Evolutionary conservation across 2,797 vertebrate species (phyloP).

Genomic region (Pristis pectinata): DNA sequence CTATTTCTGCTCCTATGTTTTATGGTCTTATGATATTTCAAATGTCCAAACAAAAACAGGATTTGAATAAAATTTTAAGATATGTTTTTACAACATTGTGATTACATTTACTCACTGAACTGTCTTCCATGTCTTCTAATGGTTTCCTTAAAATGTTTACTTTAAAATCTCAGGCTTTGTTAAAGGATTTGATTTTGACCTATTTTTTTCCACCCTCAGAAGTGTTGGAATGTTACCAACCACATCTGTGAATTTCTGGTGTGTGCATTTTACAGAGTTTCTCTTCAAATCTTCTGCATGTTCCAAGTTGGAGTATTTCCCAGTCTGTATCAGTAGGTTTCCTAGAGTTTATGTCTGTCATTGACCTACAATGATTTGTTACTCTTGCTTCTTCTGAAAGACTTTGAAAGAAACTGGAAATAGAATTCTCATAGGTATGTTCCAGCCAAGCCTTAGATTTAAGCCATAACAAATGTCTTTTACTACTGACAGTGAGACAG

Average conservation of each 20-base stretch:
- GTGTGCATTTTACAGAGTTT: conserved; percentile 2
- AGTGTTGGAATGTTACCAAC: conserved; percentile 22
- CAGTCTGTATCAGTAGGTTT: not conserved
- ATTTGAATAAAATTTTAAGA: not conserved
- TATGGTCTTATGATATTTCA: not conserved
- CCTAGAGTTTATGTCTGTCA: not conserved
- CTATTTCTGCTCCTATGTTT: too few species aligned
- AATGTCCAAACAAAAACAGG: not conserved
- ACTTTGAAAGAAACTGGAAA: not conserved
- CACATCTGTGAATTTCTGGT: conserved; percentile 11
- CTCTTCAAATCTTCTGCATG: not conserved
- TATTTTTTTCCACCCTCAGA: not conserved
- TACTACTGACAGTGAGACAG: not conserved
- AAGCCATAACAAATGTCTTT: not conserved
- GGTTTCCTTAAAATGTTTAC: not conserved
- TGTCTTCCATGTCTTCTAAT: conserved; percentile 20
- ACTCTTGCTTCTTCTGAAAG: not conserved
- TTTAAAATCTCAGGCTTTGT: not conserved
- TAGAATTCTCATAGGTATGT: not conserved
- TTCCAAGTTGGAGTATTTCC: not conserved
- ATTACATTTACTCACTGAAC: not conserved
- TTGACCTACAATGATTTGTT: not conserved
- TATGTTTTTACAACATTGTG: not conserved
- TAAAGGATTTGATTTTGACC: conserved; percentile 20
- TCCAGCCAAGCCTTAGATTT: not conserved